Evolutionary conservation across 2,797 vertebrate genomes (phyloP).

Genomic region (Anableps anableps): DNA sequence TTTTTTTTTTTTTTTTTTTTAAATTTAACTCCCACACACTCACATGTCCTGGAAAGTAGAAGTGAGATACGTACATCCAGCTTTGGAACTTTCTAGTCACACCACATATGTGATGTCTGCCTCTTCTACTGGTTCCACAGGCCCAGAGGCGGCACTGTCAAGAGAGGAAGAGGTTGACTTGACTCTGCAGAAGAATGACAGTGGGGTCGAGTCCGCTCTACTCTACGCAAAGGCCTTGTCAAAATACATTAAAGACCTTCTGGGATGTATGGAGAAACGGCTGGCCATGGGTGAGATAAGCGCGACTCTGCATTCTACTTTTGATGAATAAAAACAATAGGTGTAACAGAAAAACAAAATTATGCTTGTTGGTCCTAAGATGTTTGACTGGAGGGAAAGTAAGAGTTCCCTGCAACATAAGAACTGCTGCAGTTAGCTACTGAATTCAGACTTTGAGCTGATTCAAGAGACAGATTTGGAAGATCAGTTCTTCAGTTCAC

Average conservation of each 20-base stretch:
- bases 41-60: constrained; percentile 34
- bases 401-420: neutral
- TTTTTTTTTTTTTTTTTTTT: constrained; percentile 15
- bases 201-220: constrained; percentile 92
- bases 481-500: neutral
- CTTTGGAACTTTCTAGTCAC: constrained; percentile 4
- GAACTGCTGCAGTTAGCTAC: neutral
- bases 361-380: neutral
- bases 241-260: constrained; percentile 96
- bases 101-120: constrained; percentile 21
- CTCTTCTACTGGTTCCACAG: constrained; percentile 38
- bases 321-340: neutral
- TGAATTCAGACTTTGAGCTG: neutral
- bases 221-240: constrained; percentile 97
- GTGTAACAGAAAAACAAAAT: neutral
- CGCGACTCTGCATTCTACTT: neutral
- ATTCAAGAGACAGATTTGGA: neutral
- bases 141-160: constrained; percentile 61
- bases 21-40: too few species aligned
- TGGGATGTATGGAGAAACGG: constrained; percentile 95
- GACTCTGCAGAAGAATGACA: constrained; percentile 88
- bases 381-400: neutral
- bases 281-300: constrained; percentile 89
- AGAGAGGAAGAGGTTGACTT: constrained; percentile 89
- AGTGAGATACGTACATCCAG: constrained; percentile 23